Base-by-base conservation (phyloP, 92 coral and sea anemone genomes). In the Zoanthus sansibaricus region DNA sequence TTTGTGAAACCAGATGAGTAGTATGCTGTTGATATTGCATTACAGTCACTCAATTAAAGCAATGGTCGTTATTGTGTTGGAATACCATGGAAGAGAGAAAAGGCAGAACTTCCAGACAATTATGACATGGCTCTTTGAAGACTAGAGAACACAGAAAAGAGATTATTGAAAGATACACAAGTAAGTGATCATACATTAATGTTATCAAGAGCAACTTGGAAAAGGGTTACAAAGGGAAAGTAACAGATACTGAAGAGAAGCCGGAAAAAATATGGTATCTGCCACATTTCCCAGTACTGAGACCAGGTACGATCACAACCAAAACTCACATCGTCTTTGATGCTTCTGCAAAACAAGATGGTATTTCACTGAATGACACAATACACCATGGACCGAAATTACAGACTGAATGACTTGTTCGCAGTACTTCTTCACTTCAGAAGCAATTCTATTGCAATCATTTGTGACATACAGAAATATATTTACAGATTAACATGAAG, bases 361-460 rank as follows among this genome's bases (percentile, higher is more conserved):
- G 87, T 70, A 55, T 84, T 42, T 89, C 93, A 67, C 74, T 93
- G 54, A 93, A 90, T 31, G 93, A 49, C n/a, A n/a, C n/a, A n/a
- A n/a, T n/a, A n/a, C n/a, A n/a, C n/a, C n/a, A n/a, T n/a, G n/a
- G n/a, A n/a, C n/a, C n/a, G n/a, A n/a, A n/a, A n/a, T n/a, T n/a
- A n/a, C n/a, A n/a, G n/a, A n/a, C n/a, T n/a, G n/a, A n/a, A n/a
- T n/a, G n/a, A n/a, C n/a, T n/a, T n/a, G n/a, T n/a, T n/a, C n/a
- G n/a, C n/a, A n/a, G n/a, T n/a, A n/a, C n/a, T n/a, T n/a, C n/a
- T n/a, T n/a, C n/a, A n/a, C n/a, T n/a, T n/a, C n/a, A n/a, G n/a
- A n/a, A n/a, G n/a, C n/a, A n/a, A n/a, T n/a, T n/a, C n/a, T n/a
- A n/a, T n/a, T n/a, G n/a, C n/a, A n/a, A 49, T 49, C 55, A 49